Percentiles rank a stretch among this genome's conserved stretches.
These are phyloP conservation scores for Galerucella nymphaeae DNA, from an alignment of 2,888 invertebrate species.

Conservation along the genomic window DNA sequence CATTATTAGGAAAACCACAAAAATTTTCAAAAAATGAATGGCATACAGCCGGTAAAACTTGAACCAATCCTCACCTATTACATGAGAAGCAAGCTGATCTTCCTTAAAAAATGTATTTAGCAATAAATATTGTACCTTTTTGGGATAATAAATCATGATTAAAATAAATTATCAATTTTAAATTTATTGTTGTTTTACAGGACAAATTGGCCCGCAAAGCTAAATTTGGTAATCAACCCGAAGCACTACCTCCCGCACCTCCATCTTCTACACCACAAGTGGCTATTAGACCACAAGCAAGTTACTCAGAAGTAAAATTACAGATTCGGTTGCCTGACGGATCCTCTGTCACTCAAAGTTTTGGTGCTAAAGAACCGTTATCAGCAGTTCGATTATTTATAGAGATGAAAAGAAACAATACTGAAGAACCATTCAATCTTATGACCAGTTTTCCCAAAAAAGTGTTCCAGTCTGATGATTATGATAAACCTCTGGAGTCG, in stretches of 20 bases:
- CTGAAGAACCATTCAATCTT: constrained; percentile 75
- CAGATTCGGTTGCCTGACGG: constrained; percentile 86
- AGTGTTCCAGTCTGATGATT: constrained; percentile 87
- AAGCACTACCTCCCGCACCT: constrained; percentile 50
- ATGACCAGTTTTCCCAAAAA: constrained; percentile 94
- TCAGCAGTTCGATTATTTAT: constrained; percentile 91
- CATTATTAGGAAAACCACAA: too few relatives aligned
- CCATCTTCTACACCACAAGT: constrained; percentile 9
- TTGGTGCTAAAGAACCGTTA: constrained; percentile 87
- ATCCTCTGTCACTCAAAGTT: constrained; percentile 77
- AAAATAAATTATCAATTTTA: too few relatives aligned
- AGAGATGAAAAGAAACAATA: constrained; percentile 84
- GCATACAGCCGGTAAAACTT: too few relatives aligned
- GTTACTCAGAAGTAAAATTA: constrained; percentile 76
- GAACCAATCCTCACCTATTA: too few relatives aligned
- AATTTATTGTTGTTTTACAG: constrained; percentile 59
- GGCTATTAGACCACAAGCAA: constrained; percentile 53
- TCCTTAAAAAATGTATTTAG: too few relatives aligned
- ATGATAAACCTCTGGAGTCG: constrained; percentile 84
- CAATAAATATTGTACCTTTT: too few relatives aligned
- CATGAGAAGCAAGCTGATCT: too few relatives aligned
- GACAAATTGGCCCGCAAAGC: constrained; percentile 88
- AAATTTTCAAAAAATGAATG: too few relatives aligned
- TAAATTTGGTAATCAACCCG: constrained; percentile 62
- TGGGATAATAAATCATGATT: too few relatives aligned